Evolutionary conservation across 2,797 vertebrate genomes (phyloP), one percentile per base, ranked within the genome.

Genomic region (Lepilemur septentrionalis): DNA sequence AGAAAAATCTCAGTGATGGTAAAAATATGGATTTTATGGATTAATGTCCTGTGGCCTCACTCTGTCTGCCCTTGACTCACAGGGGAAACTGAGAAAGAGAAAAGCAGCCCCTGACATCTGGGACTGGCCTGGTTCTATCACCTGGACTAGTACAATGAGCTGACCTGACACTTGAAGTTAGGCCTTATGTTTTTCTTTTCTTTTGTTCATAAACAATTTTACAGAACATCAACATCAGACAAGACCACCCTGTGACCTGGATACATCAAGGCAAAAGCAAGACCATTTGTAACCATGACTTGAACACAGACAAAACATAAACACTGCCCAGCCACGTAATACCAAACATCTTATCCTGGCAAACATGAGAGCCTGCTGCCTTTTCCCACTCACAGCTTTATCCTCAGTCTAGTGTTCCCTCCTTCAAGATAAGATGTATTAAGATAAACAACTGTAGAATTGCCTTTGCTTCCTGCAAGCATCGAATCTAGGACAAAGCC

Each of bases 181-280:
- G 46, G 11, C 11, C 20, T 94, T 82, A 28, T 59, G 55, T 43
- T 78, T 94, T 79, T 81, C 28, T 76, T 94, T 78, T 61, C 22
- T 76, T 94, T 82, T 61, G 22, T 61, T 82, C 30, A 38, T 38
- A 61, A 93, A 75, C 82, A 38, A 43, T 72, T 94, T 93, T 38
- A 73, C 7, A 95, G 90, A 61, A 48, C 65, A 79, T 63, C 73
- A 86, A 15, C 32, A 67, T 13, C 75, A 90, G 46, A 61, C 22
- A 43, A 87, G 75, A 43, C 7, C 12, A 41, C n/a, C 22, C 14
- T n/a, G 32, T 75, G 87, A 46, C 61, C 28, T 59, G 67, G 18
- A 79, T 80, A 57, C 73, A 89, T 92, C 18, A 82, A 76, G 65
- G 73, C 18, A 78, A 70, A 94, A 91, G n/a, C 35, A 89, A 81